A percentile compares a stretch with the other conserved stretches of the same genome.
These are phyloP conservation scores for Tetrao urogallus DNA, from an alignment of 2,113 vertebrate genomes.

Conservation along the genomic window DNA sequence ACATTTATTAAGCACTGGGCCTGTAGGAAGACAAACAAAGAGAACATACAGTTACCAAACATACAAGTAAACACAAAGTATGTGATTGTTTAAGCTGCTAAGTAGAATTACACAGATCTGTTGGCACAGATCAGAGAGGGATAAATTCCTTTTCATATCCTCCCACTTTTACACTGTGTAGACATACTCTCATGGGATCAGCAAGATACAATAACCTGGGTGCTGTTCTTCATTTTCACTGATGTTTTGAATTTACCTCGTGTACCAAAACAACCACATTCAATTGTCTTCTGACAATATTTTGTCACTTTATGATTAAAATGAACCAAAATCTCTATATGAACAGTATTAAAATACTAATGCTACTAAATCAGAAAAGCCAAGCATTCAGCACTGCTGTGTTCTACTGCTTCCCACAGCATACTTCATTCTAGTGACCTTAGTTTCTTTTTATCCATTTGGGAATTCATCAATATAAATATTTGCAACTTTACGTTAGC, in stretches of 20 bases:
- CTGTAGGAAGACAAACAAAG: conserved; percentile 61
- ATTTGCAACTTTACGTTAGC: neutral
- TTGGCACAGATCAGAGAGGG: neutral
- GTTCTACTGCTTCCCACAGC: neutral
- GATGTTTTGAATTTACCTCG: neutral
- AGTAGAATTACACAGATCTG: neutral
- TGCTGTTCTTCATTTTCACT: neutral
- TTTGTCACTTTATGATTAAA: neutral
- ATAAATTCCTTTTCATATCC: neutral
- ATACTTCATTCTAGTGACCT: neutral
- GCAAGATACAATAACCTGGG: neutral
- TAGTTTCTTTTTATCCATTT: neutral
- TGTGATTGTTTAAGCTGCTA: neutral
- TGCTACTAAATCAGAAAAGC: neutral
- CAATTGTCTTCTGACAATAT: neutral
- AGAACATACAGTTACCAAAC: neutral
- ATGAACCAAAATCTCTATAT: neutral
- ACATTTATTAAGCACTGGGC: conserved; percentile 99
- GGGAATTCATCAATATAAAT: neutral
- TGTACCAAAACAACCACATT: neutral
- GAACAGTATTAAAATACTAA: neutral
- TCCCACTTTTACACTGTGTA: neutral
- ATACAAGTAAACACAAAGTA: neutral
- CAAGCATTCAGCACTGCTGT: neutral
- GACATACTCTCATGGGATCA: neutral